A percentile compares a stretch with the other conserved stretches of the same genome.
Evolutionary conservation across 2,113 vertebrate species (phyloP).

Genomic region (Pao palembangensis): DNA sequence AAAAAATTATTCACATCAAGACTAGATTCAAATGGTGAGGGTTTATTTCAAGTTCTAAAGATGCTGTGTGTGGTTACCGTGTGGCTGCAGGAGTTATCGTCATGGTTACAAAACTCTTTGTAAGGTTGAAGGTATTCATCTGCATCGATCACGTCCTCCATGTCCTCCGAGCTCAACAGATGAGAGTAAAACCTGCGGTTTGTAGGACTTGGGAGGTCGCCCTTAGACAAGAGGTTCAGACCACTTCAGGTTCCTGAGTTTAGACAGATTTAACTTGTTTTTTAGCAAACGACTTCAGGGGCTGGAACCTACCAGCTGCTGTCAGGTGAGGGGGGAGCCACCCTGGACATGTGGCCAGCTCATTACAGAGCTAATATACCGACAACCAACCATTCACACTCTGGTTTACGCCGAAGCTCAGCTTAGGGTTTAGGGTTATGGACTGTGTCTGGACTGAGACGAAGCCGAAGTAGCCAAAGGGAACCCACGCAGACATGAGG

Average conservation of each 20-base stretch:
- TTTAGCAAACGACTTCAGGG: no score
- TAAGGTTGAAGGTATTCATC: conserved; percentile 89
- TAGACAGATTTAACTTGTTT: no score
- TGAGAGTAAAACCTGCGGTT: conserved; percentile 85
- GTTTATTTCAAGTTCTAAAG: neutral
- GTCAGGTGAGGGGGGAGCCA: no score
- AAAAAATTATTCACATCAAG: neutral
- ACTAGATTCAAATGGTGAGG: neutral
- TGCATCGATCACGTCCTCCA: conserved; percentile 82
- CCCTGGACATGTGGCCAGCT: neutral
- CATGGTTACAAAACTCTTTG: conserved; percentile 45
- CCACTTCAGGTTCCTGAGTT: neutral
- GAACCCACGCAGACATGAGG: no score
- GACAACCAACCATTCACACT: neutral
- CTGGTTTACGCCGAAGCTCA: no score
- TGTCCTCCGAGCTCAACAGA: conserved; percentile 85
- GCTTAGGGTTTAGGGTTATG: no score
- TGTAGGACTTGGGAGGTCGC: conserved; percentile 84
- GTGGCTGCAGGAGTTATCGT: conserved; percentile 53
- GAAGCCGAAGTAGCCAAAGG: no score
- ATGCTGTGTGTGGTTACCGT: conserved; percentile 70
- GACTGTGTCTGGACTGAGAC: no score
- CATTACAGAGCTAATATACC: neutral
- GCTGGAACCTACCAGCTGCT: no score
- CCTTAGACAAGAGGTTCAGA: conserved; percentile 44